Conservation (phyloP, 2,888 invertebrate genomes). For the Hirtodrosophila trivittata region DNA sequence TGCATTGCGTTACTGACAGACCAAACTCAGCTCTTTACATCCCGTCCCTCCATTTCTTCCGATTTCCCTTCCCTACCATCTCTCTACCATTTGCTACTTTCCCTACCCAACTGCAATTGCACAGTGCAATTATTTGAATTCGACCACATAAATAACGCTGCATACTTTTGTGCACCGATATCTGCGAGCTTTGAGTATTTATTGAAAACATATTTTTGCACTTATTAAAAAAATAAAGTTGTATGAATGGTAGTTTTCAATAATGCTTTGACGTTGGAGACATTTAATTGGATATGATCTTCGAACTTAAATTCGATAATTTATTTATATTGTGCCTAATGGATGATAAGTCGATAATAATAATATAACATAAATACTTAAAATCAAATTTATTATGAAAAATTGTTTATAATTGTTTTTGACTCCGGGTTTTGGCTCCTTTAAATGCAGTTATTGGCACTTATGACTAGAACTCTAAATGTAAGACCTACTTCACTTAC, state of each 20-base stretch:
- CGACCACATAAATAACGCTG: constrained; percentile 50
- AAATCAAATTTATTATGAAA: too few species aligned
- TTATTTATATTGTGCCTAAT: too few species aligned
- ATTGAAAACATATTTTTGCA: constrained; percentile 60
- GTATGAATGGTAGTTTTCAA: constrained; percentile 32
- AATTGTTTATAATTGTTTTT: neutral
- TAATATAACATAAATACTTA: too few species aligned
- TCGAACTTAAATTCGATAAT: too few species aligned
- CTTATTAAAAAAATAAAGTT: constrained; percentile 42
- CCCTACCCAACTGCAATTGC: constrained; percentile 54
- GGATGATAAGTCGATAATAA: too few species aligned
- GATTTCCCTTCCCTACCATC: too few species aligned
- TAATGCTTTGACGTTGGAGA: constrained; percentile 19
- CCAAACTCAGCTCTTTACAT: constrained; percentile 11
- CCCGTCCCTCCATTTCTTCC: too few species aligned
- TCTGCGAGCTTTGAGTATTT: constrained; percentile 44
- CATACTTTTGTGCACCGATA: constrained; percentile 39
- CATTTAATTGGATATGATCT: constrained; percentile 5
- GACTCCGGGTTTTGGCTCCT: constrained; percentile 2
- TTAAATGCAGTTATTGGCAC: constrained; percentile 33
- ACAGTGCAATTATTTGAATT: constrained; percentile 51
- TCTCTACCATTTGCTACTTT: neutral
- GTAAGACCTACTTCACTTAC: constrained; percentile 59
- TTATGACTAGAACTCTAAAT: constrained; percentile 47
- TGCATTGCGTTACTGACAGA: constrained; percentile 58